Conservation (phyloP, 2,797 vertebrate species). For the Protosalanx chinensis region DNA sequence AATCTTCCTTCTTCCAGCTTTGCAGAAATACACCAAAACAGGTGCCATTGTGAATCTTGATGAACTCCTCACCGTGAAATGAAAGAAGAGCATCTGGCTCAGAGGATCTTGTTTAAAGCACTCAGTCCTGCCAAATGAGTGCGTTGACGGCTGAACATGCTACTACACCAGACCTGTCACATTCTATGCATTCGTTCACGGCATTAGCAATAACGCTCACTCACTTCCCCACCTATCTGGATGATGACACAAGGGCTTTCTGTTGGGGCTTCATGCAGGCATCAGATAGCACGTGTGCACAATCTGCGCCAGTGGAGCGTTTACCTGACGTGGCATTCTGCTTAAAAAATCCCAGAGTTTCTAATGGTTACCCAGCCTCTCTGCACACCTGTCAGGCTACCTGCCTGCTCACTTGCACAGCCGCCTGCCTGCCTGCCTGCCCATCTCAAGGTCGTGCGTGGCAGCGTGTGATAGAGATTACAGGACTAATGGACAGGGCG, state of each 20-base stretch:
- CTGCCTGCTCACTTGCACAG: slow-evolving; percentile 31
- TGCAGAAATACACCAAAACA: slow-evolving; percentile 64
- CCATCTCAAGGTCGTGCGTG: slow-evolving; percentile 53
- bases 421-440: neutral
- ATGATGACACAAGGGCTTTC: neutral
- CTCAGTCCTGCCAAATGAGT: slow-evolving; percentile 28
- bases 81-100: slow-evolving; percentile 59
- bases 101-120: slow-evolving; percentile 55
- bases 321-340: neutral
- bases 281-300: too few relatives aligned
- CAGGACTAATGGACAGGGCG: slow-evolving; percentile 54
- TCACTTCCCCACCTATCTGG: neutral
- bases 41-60: slow-evolving; percentile 72
- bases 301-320: too few relatives aligned
- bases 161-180: too few relatives aligned
- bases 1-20: slow-evolving; percentile 69
- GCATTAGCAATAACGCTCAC: neutral
- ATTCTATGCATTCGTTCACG: too few relatives aligned
- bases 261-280: neutral
- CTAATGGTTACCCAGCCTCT: slow-evolving; percentile 15
- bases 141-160: neutral
- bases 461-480: slow-evolving; percentile 48
- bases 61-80: slow-evolving; percentile 67
- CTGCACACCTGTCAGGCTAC: slow-evolving; percentile 27
- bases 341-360: neutral